Evolutionary conservation across 2,113 vertebrate species (phyloP), one percentile per base, ranked within the genome.

Genomic region (Varanus komodoensis): DNA sequence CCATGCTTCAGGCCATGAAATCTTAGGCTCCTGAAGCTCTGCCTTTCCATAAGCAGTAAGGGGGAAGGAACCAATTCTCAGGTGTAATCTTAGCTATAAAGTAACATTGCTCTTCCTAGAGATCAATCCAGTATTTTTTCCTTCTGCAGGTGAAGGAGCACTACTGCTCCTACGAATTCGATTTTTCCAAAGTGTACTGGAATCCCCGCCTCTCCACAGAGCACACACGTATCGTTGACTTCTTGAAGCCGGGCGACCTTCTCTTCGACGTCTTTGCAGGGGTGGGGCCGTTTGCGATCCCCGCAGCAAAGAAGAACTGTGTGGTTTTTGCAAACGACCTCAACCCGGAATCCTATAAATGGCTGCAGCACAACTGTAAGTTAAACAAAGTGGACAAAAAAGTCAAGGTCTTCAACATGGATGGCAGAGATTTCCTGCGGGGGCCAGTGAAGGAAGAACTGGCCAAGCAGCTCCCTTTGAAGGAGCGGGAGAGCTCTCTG

Each of bases 101-200:
- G 38, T n/a, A 78, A 8, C 32, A 44, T 73, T 27, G 2, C 8
- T 83, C 32, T 48, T 75, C 34, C 74, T 87, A 38, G 64, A 50
- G 2, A 44, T 92, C 91, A 94, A 91, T 29, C 34, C 86, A 92
- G 93, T 87, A 19, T 79, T 82, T 89, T 90, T 90, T 87, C 69
- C n/a, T 86, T 93, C 94, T 95, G 44, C 96, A 99, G 99, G 98
- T 99, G 89, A 98, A 98, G 93, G 99, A 99, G 97, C 99, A 99
- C 15, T 98, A 98, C 19, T 93, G 97, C 44, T 90, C 84, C 0
- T 99, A 99, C 5, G 98, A 99, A 89, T 98, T 99, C 97, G 99
- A 99, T 96, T 99, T 99, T 48, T 98, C 99, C 32, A 97, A 97
- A 77, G 99, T 99, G 2, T 99, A 99, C 95, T 99, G 99, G 99